Percentiles rank a stretch among this genome's conserved stretches.
These are phyloP conservation scores for Ambastaia sidthimunki DNA, from an alignment of 2,797 vertebrate species.

Conservation along the genomic window DNA sequence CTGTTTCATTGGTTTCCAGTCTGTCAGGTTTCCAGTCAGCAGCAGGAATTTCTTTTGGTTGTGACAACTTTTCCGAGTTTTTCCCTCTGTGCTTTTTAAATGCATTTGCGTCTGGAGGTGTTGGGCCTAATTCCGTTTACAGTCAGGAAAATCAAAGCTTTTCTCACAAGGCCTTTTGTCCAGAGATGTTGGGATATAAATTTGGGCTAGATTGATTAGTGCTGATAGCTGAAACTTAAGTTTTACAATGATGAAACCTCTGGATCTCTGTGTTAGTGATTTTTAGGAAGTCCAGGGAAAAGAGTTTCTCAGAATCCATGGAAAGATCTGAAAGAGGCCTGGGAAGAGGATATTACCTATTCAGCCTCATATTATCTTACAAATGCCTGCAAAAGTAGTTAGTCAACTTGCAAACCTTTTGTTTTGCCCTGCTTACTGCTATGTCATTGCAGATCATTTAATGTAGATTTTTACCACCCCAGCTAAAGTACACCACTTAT, in stretches of 20 bases:
- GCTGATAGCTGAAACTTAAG: conserved; percentile 22
- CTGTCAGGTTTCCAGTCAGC: conserved; percentile 33
- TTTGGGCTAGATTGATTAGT: conserved; percentile 14
- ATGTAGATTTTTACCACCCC: neutral
- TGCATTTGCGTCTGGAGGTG: conserved; percentile 53
- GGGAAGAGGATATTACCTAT: conserved; percentile 34
- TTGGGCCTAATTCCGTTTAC: conserved; percentile 23
- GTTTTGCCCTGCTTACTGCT: too few relatives aligned
- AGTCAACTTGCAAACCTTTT: too few relatives aligned
- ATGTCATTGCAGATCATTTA: neutral
- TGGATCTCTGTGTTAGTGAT: conserved; percentile 22
- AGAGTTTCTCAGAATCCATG: neutral
- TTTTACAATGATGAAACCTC: conserved; percentile 34
- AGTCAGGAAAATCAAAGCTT: conserved; percentile 45
- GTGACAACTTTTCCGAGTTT: conserved; percentile 16
- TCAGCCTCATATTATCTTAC: neutral
- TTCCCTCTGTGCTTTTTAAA: conserved; percentile 34
- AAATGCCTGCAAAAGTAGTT: too few relatives aligned
- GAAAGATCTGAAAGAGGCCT: conserved; percentile 19
- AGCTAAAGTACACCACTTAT: neutral
- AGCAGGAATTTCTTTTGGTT: conserved; percentile 24
- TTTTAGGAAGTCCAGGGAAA: neutral
- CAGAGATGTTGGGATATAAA: conserved; percentile 34
- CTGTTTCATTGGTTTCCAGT: conserved; percentile 32
- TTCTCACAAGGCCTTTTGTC: conserved; percentile 29